These are phyloP conservation scores for Thamnophis sirtalis DNA, from an alignment of 2,113 vertebrate genomes.

Conservation along the genomic window DNA sequence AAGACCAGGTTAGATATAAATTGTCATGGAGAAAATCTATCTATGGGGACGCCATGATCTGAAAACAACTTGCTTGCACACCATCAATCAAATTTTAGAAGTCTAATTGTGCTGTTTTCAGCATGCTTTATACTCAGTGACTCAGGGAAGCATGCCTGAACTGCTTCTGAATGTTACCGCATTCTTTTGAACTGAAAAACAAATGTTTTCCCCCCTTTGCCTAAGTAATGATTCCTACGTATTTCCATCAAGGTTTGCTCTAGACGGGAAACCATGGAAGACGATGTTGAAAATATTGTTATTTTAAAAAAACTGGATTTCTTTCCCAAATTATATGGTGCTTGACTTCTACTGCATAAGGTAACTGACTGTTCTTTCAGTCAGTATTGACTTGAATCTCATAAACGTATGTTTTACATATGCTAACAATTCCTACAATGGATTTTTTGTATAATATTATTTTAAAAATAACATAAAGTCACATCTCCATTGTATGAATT, in stretches of 20 bases:
- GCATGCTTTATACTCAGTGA: background rate
- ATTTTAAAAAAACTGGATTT: background rate
- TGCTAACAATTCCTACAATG: constrained; percentile 8
- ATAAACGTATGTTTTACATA: constrained; percentile 18
- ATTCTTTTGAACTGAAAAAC: background rate
- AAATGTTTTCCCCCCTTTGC: background rate
- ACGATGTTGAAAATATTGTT: background rate
- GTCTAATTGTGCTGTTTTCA: background rate
- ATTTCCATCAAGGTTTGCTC: background rate
- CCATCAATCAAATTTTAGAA: background rate
- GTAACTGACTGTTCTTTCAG: background rate
- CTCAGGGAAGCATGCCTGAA: background rate
- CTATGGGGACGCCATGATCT: background rate
- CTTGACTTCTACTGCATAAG: background rate
- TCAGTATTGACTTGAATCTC: constrained; percentile 19
- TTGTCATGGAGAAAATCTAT: background rate
- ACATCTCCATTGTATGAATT: constrained; percentile 27
- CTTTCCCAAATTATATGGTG: background rate
- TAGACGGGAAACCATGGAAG: background rate
- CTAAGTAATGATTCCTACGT: background rate
- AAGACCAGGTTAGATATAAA: background rate
- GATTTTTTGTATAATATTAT: background rate
- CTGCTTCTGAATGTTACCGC: background rate
- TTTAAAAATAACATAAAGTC: background rate
- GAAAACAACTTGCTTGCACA: background rate